A percentile compares a stretch with the other conserved stretches of the same genome.
These are phyloP conservation scores for Atethmia centrago DNA, from an alignment of 2,888 invertebrate species.

Conservation along the genomic window DNA sequence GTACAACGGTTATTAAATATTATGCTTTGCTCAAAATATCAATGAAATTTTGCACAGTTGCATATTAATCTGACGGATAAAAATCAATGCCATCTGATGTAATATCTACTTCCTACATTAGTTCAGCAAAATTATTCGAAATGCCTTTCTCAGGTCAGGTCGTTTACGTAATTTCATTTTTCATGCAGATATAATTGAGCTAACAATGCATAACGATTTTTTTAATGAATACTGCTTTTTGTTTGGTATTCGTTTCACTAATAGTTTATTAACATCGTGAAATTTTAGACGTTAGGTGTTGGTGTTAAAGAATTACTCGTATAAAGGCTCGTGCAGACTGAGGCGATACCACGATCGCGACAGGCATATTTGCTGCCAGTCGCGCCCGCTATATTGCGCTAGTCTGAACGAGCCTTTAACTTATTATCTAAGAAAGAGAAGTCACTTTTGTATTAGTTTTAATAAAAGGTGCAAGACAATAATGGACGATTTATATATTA, in stretches of 20 bases:
- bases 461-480: too few species aligned
- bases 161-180: slow-evolving; percentile 49
- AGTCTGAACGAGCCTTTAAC: too few species aligned
- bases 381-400: too few species aligned
- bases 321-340: too few species aligned
- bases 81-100: slow-evolving; percentile 63
- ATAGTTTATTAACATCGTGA: not conserved
- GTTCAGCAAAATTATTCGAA: slow-evolving; percentile 36
- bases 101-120: slow-evolving; percentile 61
- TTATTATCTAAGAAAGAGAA: too few species aligned
- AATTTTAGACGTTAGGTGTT: not conserved
- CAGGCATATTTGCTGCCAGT: too few species aligned
- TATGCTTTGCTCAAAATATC: slow-evolving; percentile 30
- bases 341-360: too few species aligned
- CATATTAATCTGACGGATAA: slow-evolving; percentile 42
- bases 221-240: slow-evolving; percentile 9
- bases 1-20: not conserved
- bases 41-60: slow-evolving; percentile 37
- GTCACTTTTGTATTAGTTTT: too few species aligned
- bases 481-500: too few species aligned
- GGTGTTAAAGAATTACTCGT: not conserved
- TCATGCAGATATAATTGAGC: slow-evolving; percentile 23
- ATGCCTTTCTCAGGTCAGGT: slow-evolving; percentile 50
- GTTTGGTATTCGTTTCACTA: slow-evolving; percentile 6
- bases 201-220: slow-evolving; percentile 30